Percentiles rank a stretch among this genome's conserved stretches.
phyloP scores from a whole-genome alignment of 2,113 vertebrate species.

The Dasyprocta punctata region DNA sequence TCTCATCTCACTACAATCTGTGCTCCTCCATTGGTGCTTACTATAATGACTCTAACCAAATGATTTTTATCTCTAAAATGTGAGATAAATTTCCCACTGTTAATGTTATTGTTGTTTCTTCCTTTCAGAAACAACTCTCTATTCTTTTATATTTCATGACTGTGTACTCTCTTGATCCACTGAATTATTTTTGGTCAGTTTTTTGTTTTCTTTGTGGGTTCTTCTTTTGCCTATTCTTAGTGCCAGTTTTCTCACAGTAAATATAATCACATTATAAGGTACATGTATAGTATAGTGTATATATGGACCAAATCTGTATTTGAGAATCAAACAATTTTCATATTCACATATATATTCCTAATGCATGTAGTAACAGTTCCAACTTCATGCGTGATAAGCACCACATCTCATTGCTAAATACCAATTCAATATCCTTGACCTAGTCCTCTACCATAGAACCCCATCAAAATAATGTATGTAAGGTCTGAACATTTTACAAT shows the following conservation, averaged over 20 bases:
- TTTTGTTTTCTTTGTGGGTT: neutral
- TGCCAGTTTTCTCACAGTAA: neutral
- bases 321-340: neutral
- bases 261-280: neutral
- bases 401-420: neutral
- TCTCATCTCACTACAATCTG: neutral
- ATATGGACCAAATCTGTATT: neutral
- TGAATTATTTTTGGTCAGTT: slow-evolving; percentile 9
- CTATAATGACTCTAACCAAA: neutral
- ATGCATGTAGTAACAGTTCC: neutral
- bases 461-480: neutral
- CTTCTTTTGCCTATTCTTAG: neutral
- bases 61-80: slow-evolving; percentile 27
- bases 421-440: neutral
- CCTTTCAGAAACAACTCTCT: neutral
- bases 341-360: neutral
- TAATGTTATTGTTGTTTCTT: neutral
- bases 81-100: neutral
- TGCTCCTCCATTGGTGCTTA: neutral
- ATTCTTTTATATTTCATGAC: neutral
- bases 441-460: neutral
- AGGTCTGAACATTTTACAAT: neutral
- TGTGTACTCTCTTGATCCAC: neutral
- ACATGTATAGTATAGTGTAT: neutral
- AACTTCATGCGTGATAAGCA: neutral